phyloP scores from a whole-genome alignment of 2,888 invertebrate species.

The Cartodere bifasciata region DNA sequence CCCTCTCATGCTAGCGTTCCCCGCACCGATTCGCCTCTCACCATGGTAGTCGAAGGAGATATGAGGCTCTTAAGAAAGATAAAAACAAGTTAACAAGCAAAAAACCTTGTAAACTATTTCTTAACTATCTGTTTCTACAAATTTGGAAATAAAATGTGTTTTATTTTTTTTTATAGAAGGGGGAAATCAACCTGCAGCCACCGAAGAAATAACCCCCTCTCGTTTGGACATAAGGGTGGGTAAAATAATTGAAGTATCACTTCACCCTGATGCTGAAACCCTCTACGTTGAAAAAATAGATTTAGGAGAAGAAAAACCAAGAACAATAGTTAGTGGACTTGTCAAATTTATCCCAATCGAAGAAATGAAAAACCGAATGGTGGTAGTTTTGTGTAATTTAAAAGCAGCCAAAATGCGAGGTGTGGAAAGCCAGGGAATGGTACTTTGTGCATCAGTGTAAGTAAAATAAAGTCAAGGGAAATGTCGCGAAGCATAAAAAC shows the following conservation, averaged over 20 bases:
- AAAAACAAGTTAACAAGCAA: no score
- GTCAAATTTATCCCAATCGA: constrained; percentile 85
- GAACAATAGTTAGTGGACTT: constrained; percentile 75
- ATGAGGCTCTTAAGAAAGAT: no score
- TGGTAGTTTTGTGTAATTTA: constrained; percentile 88
- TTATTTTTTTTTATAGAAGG: constrained; percentile 8
- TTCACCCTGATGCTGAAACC: constrained; percentile 86
- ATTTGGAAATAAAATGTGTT: no score
- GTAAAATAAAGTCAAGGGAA: no score
- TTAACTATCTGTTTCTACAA: no score
- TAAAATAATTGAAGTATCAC: constrained; percentile 66
- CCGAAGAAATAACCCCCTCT: constrained; percentile 55
- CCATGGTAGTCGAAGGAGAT: no score
- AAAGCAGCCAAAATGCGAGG: constrained; percentile 96
- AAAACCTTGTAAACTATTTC: no score
- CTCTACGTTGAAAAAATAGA: constrained; percentile 90
- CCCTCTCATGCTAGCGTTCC: no score
- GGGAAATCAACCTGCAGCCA: constrained; percentile 16
- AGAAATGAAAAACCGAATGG: constrained; percentile 78
- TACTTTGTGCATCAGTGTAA: constrained; percentile 76
- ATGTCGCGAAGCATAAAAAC: no score
- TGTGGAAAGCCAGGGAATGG: constrained; percentile 84
- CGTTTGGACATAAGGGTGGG: constrained; percentile 81
- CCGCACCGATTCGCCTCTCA: no score
- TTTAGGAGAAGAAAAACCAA: constrained; percentile 60